phyloP scores from a whole-genome alignment of 2,888 invertebrate genomes.

The Lithophane semibrunnea region DNA sequence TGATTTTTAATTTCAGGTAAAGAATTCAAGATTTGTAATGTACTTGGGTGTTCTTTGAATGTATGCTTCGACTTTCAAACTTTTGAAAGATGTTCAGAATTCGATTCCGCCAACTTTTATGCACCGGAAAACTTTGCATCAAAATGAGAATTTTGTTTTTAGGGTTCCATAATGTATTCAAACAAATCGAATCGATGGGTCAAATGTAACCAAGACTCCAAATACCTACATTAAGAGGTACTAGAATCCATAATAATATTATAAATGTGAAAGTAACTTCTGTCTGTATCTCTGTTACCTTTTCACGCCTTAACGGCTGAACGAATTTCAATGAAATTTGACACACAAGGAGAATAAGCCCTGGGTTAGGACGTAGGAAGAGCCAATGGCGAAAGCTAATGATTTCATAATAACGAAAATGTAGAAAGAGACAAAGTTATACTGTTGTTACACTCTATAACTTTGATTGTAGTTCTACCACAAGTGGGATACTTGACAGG shows the following conservation, averaged over 20 bases:
- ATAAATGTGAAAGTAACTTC: background rate
- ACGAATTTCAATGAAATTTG: background rate
- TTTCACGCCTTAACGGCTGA: background rate
- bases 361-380: background rate
- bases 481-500: background rate
- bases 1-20: background rate
- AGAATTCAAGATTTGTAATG: slow-evolving; percentile 1
- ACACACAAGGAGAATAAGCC: background rate
- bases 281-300: background rate
- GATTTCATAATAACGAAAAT: background rate
- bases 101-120: slow-evolving; percentile 20
- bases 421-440: background rate
- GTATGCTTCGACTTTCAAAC: slow-evolving; percentile 7
- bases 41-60: background rate
- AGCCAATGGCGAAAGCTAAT: background rate
- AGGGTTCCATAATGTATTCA: background rate
- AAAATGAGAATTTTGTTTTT: background rate
- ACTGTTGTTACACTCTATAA: background rate
- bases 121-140: background rate
- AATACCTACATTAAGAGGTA: no score
- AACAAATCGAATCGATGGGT: background rate
- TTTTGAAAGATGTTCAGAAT: slow-evolving; percentile 15
- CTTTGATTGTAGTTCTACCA: background rate
- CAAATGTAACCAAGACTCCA: background rate
- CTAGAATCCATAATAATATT: background rate